These are phyloP conservation scores for Archegozetes longisetosus DNA, from an alignment of 1,140 invertebrate species.

Conservation along the genomic window DNA sequence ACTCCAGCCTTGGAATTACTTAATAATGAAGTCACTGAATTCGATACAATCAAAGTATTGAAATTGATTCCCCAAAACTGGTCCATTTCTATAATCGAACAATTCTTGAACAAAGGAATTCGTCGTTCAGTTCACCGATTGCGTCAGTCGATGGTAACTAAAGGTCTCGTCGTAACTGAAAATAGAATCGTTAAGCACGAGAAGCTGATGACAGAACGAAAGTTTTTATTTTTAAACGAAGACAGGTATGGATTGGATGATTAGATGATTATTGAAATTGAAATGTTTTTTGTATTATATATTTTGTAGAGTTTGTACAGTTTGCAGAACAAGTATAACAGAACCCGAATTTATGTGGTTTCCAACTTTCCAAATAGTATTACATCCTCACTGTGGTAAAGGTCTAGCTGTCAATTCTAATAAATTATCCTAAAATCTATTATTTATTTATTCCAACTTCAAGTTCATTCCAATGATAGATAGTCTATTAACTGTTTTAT, in stretches of 20 bases:
- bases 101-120: neutral
- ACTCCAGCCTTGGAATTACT: neutral
- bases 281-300: neutral
- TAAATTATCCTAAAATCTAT: no score
- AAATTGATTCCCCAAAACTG: neutral
- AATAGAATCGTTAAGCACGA: neutral
- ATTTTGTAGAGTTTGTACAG: neutral
- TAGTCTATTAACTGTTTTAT: no score
- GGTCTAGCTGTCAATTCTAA: no score
- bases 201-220: no score
- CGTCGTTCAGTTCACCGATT: neutral
- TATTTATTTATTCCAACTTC: no score
- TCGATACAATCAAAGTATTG: neutral
- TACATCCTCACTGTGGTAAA: no score
- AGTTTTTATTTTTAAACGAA: neutral
- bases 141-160: neutral
- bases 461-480: no score
- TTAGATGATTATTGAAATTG: neutral
- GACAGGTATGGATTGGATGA: conserved; percentile 2
- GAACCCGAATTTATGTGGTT: conserved; percentile 7
- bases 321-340: conserved; percentile 1
- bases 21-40: neutral
- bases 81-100: neutral
- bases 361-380: neutral
- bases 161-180: neutral